phyloP scores from a whole-genome alignment of 2,797 vertebrate species.

The Sebastes cheni region DNA sequence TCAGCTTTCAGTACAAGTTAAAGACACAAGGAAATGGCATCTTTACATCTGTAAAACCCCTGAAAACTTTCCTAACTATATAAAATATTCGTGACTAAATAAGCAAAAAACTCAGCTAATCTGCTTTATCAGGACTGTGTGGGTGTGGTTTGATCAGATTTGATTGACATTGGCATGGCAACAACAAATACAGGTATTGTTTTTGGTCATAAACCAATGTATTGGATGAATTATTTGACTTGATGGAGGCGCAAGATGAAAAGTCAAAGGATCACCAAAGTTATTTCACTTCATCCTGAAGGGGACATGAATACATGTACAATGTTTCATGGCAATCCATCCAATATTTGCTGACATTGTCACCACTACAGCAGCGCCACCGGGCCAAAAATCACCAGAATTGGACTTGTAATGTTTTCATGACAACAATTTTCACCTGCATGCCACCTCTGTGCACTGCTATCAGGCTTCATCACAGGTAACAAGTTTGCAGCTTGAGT shows the following conservation, averaged over 20 bases:
- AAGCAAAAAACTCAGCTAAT: not conserved
- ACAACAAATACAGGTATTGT: not conserved
- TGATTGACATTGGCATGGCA: too few species aligned
- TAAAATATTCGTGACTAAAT: not conserved
- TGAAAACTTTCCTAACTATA: not conserved
- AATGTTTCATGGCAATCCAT: not conserved
- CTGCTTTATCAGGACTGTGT: fast-evolving
- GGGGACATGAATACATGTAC: not conserved
- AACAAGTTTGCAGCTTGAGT: not conserved
- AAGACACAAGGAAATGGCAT: not conserved
- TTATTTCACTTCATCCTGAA: not conserved
- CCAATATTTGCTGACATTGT: not conserved
- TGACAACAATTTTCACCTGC: not conserved
- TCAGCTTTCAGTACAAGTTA: too few species aligned
- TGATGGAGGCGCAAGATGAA: not conserved
- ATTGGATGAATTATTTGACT: not conserved
- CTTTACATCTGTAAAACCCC: not conserved
- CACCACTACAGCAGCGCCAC: not conserved
- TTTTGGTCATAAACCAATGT: not conserved
- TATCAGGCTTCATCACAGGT: not conserved
- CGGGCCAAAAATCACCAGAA: not conserved
- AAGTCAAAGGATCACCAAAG: not conserved
- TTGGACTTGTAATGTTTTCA: not conserved
- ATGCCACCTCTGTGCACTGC: not conserved
- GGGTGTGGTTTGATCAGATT: too few species aligned